Evolutionary conservation across 2,888 invertebrate species (phyloP).

Genomic region (Synanthedon myopaeformis): DNA sequence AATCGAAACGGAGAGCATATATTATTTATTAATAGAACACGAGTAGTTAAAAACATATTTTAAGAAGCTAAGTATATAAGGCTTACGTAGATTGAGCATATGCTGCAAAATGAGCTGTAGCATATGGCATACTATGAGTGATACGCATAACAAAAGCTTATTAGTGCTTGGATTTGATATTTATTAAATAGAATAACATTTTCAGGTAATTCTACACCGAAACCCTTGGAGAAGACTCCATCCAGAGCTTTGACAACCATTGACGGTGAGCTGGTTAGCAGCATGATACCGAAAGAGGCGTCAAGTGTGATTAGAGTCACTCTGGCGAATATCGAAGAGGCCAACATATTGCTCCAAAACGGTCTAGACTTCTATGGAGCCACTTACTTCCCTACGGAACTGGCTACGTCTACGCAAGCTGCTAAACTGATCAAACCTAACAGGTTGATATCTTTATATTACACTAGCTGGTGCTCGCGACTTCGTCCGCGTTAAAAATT

Average conservation of each 20-base stretch:
- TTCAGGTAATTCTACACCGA: constrained; percentile 56
- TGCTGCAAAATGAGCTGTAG: too few relatives aligned
- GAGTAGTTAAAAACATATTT: too few relatives aligned
- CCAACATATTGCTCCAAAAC: constrained; percentile 82
- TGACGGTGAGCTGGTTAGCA: constrained; percentile 58
- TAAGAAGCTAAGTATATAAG: too few relatives aligned
- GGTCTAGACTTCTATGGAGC: constrained; percentile 90
- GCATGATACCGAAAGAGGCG: constrained; percentile 70
- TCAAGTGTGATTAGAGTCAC: constrained; percentile 79
- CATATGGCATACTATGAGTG: too few relatives aligned
- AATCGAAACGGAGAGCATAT: too few relatives aligned
- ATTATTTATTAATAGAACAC: too few relatives aligned
- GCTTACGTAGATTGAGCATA: too few relatives aligned
- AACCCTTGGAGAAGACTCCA: constrained; percentile 45
- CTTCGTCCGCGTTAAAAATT: too few relatives aligned
- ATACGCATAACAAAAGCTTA: too few relatives aligned
- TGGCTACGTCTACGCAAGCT: constrained; percentile 75
- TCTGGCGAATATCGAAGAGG: constrained; percentile 80
- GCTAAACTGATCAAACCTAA: constrained; percentile 70
- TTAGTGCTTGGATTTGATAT: not conserved
- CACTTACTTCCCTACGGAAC: constrained; percentile 87
- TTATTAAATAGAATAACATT: not conserved
- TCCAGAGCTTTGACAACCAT: constrained; percentile 51
- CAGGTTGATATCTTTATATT: constrained; percentile 26
- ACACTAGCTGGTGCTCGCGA: too few relatives aligned